Percentiles rank a stretch among this genome's conserved stretches.
Conservation (phyloP, 2,113 vertebrate genomes). For the Hemicordylus capensis region DNA sequence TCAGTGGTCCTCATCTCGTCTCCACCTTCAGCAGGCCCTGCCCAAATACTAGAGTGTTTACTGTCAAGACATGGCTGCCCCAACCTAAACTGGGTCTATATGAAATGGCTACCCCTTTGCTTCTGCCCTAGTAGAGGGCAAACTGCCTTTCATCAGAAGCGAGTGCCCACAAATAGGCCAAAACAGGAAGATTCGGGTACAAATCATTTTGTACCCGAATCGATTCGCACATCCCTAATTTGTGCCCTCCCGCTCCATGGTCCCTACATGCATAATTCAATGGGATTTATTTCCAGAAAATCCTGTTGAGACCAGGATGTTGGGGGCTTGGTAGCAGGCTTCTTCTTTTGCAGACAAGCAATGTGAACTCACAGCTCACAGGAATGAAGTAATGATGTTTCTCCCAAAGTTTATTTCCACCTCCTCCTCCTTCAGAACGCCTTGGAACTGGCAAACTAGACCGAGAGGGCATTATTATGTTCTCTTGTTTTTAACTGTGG, state of each 20-base stretch:
- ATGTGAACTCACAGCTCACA: neutral
- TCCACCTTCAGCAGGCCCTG: neutral
- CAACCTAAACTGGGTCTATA: too few relatives aligned
- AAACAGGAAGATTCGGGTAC: too few relatives aligned
- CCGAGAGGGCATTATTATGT: neutral
- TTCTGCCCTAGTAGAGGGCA: neutral
- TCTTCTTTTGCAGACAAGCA: neutral
- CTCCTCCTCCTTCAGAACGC: slow-evolving; percentile 12
- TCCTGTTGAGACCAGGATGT: neutral
- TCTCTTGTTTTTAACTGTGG: slow-evolving; percentile 5
- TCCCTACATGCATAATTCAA: too few relatives aligned
- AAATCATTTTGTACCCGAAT: too few relatives aligned
- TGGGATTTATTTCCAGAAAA: neutral
- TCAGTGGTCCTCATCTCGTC: too few relatives aligned
- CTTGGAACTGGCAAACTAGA: neutral
- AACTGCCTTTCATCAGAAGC: neutral
- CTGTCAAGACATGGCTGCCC: neutral
- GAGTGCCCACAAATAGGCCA: neutral
- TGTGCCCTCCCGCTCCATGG: too few relatives aligned
- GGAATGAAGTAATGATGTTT: too few relatives aligned
- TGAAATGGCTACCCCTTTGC: neutral
- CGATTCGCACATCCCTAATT: too few relatives aligned
- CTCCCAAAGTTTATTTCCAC: neutral
- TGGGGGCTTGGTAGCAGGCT: too few relatives aligned
- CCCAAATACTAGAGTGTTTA: neutral